Conservation (phyloP, 1,140 invertebrate species). For the Drosophila azteca region DNA sequence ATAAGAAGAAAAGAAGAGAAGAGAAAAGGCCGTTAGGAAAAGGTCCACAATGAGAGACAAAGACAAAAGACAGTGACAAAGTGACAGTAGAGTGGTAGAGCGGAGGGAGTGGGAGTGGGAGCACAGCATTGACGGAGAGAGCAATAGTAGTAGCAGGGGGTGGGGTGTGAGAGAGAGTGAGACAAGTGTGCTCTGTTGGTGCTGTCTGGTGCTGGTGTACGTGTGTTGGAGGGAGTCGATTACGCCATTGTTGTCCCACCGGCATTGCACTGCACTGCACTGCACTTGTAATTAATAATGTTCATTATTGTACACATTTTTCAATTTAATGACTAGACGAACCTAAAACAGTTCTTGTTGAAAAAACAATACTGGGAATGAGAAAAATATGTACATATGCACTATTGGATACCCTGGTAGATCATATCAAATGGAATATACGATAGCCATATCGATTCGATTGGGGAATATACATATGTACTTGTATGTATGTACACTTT, state of each 20-base stretch:
- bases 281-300: conserved; percentile 55
- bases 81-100: too few relatives aligned
- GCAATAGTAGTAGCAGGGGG: background rate
- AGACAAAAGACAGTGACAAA: conserved; percentile 1
- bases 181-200: background rate
- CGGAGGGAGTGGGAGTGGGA: too few relatives aligned
- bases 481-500: too few relatives aligned
- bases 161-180: background rate
- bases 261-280: conserved; percentile 8
- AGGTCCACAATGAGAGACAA: conserved; percentile 1
- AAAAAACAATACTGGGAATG: conserved; percentile 9
- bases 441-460: too few relatives aligned
- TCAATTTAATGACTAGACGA: conserved; percentile 34
- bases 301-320: conserved; percentile 19
- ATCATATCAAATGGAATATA: conserved; percentile 3
- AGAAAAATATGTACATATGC: too few relatives aligned
- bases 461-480: too few relatives aligned
- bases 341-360: conserved; percentile 25
- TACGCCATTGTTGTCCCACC: conserved; percentile 26
- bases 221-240: conserved; percentile 21
- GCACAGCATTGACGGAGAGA: too few relatives aligned
- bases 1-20: background rate
- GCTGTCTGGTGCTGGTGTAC: conserved; percentile 13
- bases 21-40: conserved; percentile 18
- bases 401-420: too few relatives aligned